Evolutionary conservation across 2,797 vertebrate genomes (phyloP).

Genomic region (Arctocebus calabarensis): DNA sequence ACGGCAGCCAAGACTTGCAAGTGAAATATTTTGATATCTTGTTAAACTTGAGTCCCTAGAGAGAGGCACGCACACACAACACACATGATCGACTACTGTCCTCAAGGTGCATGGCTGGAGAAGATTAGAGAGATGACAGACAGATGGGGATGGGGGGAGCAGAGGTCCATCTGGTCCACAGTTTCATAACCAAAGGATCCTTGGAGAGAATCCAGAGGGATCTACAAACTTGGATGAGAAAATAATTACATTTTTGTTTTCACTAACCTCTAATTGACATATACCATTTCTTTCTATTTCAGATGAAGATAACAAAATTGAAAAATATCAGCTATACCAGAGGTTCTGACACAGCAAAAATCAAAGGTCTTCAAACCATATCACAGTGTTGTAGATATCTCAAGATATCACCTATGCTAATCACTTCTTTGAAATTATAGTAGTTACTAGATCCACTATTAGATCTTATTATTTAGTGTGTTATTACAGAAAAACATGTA

Average conservation of each 20-base stretch:
- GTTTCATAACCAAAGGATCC: background rate
- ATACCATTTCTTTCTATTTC: conserved; percentile 13
- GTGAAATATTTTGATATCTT: conserved; percentile 88
- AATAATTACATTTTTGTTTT: conserved; percentile 59
- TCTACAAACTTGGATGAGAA: background rate
- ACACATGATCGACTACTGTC: conserved; percentile 39
- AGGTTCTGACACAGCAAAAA: conserved; percentile 14
- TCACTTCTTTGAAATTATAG: background rate
- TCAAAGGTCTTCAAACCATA: background rate
- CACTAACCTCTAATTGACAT: conserved; percentile 5
- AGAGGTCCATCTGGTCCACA: background rate
- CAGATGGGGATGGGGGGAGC: background rate
- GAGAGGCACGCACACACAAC: conserved; percentile 67
- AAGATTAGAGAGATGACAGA: conserved; percentile 44
- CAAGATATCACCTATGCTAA: background rate
- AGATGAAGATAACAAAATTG: background rate
- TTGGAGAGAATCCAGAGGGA: background rate
- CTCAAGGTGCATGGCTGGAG: conserved; percentile 66
- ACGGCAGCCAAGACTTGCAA: conserved; percentile 85
- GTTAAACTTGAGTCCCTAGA: conserved; percentile 86
- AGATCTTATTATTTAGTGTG: background rate
- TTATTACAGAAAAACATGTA: conserved; percentile 7
- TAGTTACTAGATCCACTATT: background rate
- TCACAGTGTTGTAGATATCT: background rate
- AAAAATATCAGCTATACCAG: background rate